Conservation (phyloP, 92 coral and sea anemone species). For the Porites cylindrica region DNA sequence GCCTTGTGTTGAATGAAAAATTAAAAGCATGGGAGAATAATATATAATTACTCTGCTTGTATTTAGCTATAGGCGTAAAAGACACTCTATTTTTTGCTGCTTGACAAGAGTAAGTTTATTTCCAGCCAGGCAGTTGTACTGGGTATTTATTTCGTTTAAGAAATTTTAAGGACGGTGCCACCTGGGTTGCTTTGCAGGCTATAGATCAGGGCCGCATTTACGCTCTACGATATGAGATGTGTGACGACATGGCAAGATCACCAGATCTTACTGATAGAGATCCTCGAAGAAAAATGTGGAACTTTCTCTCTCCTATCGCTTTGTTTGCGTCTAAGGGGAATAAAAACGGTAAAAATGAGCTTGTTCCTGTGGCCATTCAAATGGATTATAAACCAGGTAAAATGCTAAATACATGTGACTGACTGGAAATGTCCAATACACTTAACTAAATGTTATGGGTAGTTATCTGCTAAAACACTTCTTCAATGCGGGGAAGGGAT, state of each 20-base stretch:
- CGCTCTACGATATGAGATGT: constrained; percentile 66
- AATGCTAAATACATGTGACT: not conserved
- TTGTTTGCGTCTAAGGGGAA: constrained; percentile 59
- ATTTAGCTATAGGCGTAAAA: no score
- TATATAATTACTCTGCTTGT: not conserved
- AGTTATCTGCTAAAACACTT: not conserved
- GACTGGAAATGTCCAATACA: not conserved
- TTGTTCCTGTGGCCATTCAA: constrained; percentile 82
- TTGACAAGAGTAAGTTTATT: no score
- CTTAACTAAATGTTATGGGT: not conserved
- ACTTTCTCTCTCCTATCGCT: constrained; percentile 72
- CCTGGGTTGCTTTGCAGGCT: constrained; percentile 41
- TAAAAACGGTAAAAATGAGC: constrained; percentile 9
- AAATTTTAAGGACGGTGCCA: not conserved
- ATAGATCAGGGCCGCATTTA: constrained; percentile 51
- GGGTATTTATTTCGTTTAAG: not conserved
- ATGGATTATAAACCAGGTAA: constrained; percentile 58
- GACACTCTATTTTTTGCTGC: no score
- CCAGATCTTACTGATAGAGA: constrained; percentile 63
- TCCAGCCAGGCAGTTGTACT: no score
- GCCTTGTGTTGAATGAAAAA: constrained; percentile 65
- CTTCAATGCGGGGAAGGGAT: no score
- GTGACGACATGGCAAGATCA: constrained; percentile 50
- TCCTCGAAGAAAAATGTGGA: constrained; percentile 61
- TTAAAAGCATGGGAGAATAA: not conserved